phyloP scores from a whole-genome alignment of 2,888 invertebrate genomes.

The Carterocephalus palaemon region DNA sequence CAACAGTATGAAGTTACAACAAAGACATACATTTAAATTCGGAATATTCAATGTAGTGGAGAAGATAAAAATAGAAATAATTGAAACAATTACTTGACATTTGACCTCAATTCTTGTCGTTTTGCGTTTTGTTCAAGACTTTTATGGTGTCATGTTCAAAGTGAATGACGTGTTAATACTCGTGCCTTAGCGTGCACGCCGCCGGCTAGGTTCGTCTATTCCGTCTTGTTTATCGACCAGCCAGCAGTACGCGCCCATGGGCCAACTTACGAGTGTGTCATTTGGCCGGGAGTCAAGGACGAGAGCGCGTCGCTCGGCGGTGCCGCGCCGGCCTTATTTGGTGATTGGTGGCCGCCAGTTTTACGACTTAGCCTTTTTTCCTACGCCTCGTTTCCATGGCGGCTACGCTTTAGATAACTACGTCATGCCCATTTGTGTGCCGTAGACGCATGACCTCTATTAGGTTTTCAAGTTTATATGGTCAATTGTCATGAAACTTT shows the following conservation, averaged over 20 bases:
- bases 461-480: slow-evolving; percentile 30
- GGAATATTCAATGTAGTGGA: slow-evolving; percentile 18
- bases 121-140: slow-evolving; percentile 23
- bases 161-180: slow-evolving; percentile 58
- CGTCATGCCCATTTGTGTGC: slow-evolving; percentile 50
- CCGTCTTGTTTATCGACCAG: slow-evolving; percentile 74
- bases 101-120: slow-evolving; percentile 20
- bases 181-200: slow-evolving; percentile 64
- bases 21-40: slow-evolving; percentile 21
- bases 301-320: slow-evolving; percentile 62
- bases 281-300: slow-evolving; percentile 78
- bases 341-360: slow-evolving; percentile 77
- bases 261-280: slow-evolving; percentile 69
- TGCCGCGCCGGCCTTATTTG: slow-evolving; percentile 71
- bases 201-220: slow-evolving; percentile 61
- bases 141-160: slow-evolving; percentile 61
- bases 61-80: slow-evolving; percentile 22
- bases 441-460: slow-evolving; percentile 51
- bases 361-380: slow-evolving; percentile 76
- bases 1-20: slow-evolving; percentile 12
- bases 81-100: slow-evolving; percentile 26
- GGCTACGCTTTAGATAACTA: slow-evolving; percentile 58
- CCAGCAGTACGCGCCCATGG: slow-evolving; percentile 75
- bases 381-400: slow-evolving; percentile 67
- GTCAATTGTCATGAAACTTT: slow-evolving; percentile 5